Percentiles rank a stretch among this genome's conserved stretches.
Evolutionary conservation across 2,888 invertebrate genomes (phyloP).

Genomic region (Thymelicus lineola): DNA sequence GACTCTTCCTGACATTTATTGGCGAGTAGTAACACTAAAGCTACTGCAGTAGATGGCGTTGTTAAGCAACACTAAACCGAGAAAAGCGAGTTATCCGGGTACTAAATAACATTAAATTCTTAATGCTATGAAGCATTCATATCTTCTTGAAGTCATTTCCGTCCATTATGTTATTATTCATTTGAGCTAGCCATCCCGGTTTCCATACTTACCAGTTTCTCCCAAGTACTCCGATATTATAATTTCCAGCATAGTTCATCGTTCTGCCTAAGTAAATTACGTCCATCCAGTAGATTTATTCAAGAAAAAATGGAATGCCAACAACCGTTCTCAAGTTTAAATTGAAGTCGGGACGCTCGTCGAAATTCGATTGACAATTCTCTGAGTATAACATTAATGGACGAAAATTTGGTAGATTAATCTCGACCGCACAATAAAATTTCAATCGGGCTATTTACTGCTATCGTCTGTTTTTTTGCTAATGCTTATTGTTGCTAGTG

Average conservation of each 20-base stretch:
- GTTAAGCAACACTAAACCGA: no score
- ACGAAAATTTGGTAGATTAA: constrained; percentile 5
- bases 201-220: constrained; percentile 38
- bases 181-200: constrained; percentile 33
- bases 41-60: no score
- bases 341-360: constrained; percentile 52
- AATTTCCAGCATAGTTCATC: constrained; percentile 53
- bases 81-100: no score
- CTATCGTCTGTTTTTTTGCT: background rate
- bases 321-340: constrained; percentile 58
- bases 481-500: no score
- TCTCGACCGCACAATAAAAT: background rate
- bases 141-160: background rate
- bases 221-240: constrained; percentile 39
- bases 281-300: constrained; percentile 45
- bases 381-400: constrained; percentile 40
- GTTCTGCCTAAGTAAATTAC: constrained; percentile 53
- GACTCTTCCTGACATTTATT: no score
- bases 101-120: background rate
- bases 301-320: constrained; percentile 49
- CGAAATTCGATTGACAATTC: constrained; percentile 50
- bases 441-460: no score
- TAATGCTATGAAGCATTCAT: constrained; percentile 9
- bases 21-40: no score
- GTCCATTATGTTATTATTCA: constrained; percentile 23